Evolutionary conservation across 2,797 vertebrate genomes (phyloP), one percentile per base, ranked within the genome.

Genomic region (Adrianichthys oophorus): DNA sequence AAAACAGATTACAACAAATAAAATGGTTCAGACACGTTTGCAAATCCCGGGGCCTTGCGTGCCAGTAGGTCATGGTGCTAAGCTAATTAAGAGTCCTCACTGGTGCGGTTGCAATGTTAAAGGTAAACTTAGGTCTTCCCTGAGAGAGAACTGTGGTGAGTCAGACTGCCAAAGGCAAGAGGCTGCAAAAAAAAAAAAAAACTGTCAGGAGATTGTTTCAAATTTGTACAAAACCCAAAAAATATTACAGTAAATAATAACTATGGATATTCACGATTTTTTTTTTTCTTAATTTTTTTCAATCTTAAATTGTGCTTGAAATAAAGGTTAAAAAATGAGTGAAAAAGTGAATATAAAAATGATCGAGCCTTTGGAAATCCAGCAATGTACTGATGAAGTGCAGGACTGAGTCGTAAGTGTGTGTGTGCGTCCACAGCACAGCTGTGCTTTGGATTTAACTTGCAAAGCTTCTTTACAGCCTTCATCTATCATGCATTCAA

Each of bases 401-500:
- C 54, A 49, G 24, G 4, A 29, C 5, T 48, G 43, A 32, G 51
- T 21, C 51, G 56, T 56, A 59, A 55, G 57, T 48, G 48, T 50
- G 48, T 48, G 52, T 16, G 48, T 68, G 66, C 68, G 58, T 71
- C 69, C 56, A 72, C 66, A 76, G 79, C 84, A 85, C 89, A 91
- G 90, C 87, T 91, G 87, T 83, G 85, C 87, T 82, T 81, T 78
- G 89, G 88, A 89, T 89, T 91, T 90, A 89, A 76, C 78, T 52
- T 4, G 19, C 71, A 89, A 90, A 90, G 87, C 89, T 90, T 72
- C 86, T 88, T 88, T 90, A 67, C 70, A 70, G 79, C 82, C 76
- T 69, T 74, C 72, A 72, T 82, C 77, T 83, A 85, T 79, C 68
- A 65, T 81, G 80, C 72, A 70, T 65, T 5, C 37, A 23, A 44